Base-by-base conservation (phyloP, 2,797 vertebrate genomes). In the Sebastes taczanowskii region DNA sequence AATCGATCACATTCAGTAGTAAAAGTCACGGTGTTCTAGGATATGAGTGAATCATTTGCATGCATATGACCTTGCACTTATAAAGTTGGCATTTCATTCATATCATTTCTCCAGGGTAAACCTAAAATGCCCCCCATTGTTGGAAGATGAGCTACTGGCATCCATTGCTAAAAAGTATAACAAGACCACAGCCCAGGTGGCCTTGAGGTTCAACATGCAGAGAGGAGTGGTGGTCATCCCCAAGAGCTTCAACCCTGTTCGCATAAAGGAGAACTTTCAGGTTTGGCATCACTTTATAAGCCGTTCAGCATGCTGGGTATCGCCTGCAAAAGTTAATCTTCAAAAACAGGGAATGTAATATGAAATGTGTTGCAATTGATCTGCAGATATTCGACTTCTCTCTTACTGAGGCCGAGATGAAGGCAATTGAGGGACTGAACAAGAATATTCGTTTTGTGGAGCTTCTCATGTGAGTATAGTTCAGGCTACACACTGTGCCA, bases 161-260 rank as follows among this genome's bases (percentile, higher is more conserved):
- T 89, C 94, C 8, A 81, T 98, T 68, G 97, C 95, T 22, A 89
- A 95, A 75, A 99, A 97, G 87, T 95, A 99, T 56, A 96, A 94
- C 2, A 99, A 97, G 93, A 96, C 95, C 3, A 79, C 96, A 1
- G 97, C 98, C 11, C 98, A 99, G 86, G 74, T 99, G 75, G 95
- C 89, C 5, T 83, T 99, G 74, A 96, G 98, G 74, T 99, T 99
- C 94, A 98, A 93, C 1, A 59, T 97, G 16, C 98, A 99, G 91
- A 91, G 97, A 86, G 96, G 97, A 3, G 96, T 99, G 11, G 97
- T 96, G 34, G 97, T 99, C 85, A 99, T 99, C 87, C 98, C 98
- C 0, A 99, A 99, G 91, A 99, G 98, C 82, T 98, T 98, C 91
- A 96, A 74, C 61, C 82, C 89, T 6, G 84, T 87, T 38, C 97